These are phyloP conservation scores for Gryllus longicercus DNA, from an alignment of 2,888 invertebrate genomes.

Conservation along the genomic window DNA sequence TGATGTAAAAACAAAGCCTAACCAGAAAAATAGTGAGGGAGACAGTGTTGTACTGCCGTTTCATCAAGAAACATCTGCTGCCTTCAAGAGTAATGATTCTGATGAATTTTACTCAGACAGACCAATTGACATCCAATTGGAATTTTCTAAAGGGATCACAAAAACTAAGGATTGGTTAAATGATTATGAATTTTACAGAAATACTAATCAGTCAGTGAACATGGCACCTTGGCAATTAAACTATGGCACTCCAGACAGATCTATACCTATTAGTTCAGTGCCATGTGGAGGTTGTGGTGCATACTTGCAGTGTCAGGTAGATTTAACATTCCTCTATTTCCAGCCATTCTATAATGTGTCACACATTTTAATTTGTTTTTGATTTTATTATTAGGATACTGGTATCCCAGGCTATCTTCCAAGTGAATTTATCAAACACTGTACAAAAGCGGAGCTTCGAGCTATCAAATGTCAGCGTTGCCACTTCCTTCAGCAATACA, in stretches of 20 bases:
- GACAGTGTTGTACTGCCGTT: neutral
- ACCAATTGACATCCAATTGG: neutral
- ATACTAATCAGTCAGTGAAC: slow-evolving; percentile 43
- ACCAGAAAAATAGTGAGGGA: neutral
- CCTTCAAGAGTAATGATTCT: neutral
- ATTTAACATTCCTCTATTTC: neutral
- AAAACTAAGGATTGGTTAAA: slow-evolving; percentile 64
- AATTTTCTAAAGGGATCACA: neutral
- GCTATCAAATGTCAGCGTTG: slow-evolving; percentile 81
- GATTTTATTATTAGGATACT: slow-evolving; percentile 49
- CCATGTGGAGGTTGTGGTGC: slow-evolving; percentile 92
- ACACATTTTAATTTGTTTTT: neutral
- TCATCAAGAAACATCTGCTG: neutral
- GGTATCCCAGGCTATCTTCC: slow-evolving; percentile 79
- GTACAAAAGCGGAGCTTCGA: slow-evolving; percentile 52
- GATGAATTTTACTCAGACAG: neutral
- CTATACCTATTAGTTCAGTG: slow-evolving; percentile 60
- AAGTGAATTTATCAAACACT: slow-evolving; percentile 65
- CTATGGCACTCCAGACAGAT: slow-evolving; percentile 61
- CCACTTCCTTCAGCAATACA: slow-evolving; percentile 77
- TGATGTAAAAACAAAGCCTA: neutral
- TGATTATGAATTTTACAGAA: slow-evolving; percentile 69
- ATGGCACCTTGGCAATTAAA: slow-evolving; percentile 45
- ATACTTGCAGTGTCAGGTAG: slow-evolving; percentile 60
- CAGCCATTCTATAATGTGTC: neutral